Conservation (phyloP, 2,888 invertebrate species). For the Latrodectus elegans region DNA sequence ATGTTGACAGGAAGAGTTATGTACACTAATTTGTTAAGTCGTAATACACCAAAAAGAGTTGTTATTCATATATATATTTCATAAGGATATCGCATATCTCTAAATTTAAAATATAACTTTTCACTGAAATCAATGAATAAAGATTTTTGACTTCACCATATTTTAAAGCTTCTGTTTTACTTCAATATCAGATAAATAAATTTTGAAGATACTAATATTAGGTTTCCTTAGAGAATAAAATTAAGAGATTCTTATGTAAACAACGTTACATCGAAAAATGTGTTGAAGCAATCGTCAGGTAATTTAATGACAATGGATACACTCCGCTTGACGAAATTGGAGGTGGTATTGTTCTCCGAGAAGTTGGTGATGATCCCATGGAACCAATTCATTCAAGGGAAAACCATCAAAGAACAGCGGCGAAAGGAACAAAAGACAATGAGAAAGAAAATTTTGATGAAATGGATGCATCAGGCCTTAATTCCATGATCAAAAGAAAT, state of each 20-base stretch:
- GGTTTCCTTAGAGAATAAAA: neutral
- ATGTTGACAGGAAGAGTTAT: too few relatives aligned
- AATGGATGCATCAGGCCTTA: conserved; percentile 48
- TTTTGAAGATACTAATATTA: neutral
- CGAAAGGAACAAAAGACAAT: conserved; percentile 14
- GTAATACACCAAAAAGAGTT: too few relatives aligned
- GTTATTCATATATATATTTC: too few relatives aligned
- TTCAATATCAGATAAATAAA: too few relatives aligned
- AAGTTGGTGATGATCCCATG: conserved; percentile 23
- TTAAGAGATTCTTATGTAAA: neutral
- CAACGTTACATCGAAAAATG: neutral
- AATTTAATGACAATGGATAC: neutral
- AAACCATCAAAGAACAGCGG: conserved; percentile 56
- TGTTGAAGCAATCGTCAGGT: neutral
- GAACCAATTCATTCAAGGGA: conserved; percentile 44
- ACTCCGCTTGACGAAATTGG: conserved; percentile 56
- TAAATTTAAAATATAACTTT: too few relatives aligned
- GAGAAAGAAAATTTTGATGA: conserved; percentile 62
- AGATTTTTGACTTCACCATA: too few relatives aligned
- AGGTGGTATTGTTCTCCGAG: conserved; percentile 45
- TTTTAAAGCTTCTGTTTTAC: too few relatives aligned
- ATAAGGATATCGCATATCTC: too few relatives aligned
- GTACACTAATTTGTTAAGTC: too few relatives aligned
- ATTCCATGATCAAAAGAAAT: conserved; percentile 27
- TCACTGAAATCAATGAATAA: too few relatives aligned